Conservation (phyloP, 2,888 invertebrate genomes). For the Troides oblongomaculatus region DNA sequence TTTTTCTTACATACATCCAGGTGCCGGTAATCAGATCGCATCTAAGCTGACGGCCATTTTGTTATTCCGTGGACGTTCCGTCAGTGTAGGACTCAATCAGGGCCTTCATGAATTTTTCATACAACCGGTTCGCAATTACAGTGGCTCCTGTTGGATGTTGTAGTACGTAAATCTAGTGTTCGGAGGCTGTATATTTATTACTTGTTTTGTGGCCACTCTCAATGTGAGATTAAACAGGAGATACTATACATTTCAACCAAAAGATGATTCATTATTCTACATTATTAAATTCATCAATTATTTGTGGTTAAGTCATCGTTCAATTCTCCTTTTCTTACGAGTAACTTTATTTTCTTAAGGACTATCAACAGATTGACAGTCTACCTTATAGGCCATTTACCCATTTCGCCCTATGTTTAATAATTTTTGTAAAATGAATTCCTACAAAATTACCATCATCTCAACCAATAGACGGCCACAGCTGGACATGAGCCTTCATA, state of each 20-base stretch:
- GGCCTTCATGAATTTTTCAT: conserved; percentile 67
- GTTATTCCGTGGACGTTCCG: conserved; percentile 26
- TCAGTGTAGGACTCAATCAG: conserved; percentile 50
- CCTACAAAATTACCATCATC: no score
- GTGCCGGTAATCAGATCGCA: conserved; percentile 28
- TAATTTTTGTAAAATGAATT: no score
- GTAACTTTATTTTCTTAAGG: no score
- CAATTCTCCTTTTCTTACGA: no score
- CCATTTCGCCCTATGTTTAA: no score
- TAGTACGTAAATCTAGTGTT: conserved; percentile 5
- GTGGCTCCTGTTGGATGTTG: conserved; percentile 16
- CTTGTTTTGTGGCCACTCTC: background rate
- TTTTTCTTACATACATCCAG: conserved; percentile 29
- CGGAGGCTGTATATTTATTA: background rate
- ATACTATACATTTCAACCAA: background rate
- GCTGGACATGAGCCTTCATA: no score
- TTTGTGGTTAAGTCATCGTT: no score
- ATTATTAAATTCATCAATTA: no score
- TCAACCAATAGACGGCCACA: no score
- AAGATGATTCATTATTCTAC: no score
- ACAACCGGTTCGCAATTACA: conserved; percentile 59
- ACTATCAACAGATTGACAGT: no score
- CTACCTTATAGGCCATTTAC: no score
- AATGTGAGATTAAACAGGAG: background rate
- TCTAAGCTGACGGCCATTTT: conserved; percentile 29